phyloP scores from a whole-genome alignment of 1,140 invertebrate genomes.

The Solen grandis region DNA sequence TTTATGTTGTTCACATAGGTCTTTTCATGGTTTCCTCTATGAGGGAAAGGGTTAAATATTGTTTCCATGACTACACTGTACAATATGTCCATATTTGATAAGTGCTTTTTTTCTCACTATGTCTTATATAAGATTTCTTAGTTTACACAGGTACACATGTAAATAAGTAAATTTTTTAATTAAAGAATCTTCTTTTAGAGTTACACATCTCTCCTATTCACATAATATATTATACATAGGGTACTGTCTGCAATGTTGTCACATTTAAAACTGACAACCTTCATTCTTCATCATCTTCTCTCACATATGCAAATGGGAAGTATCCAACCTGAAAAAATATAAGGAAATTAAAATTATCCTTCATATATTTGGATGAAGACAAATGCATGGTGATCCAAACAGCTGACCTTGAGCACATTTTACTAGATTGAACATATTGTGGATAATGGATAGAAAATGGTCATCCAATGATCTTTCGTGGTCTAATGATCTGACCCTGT shows the following conservation, averaged over 20 bases:
- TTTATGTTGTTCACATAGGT: no score
- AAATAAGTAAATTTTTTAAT: background rate
- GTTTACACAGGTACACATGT: background rate
- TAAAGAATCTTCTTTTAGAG: background rate
- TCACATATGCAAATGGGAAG: slow-evolving; percentile 79
- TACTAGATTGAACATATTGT: background rate
- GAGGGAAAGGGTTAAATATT: no score
- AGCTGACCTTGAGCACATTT: background rate
- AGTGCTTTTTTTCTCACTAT: background rate
- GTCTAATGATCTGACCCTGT: no score
- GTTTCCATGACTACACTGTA: background rate
- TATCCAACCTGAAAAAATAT: slow-evolving; percentile 76
- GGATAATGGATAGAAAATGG: background rate
- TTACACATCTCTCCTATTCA: background rate
- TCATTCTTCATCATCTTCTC: slow-evolving; percentile 74
- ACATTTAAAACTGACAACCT: no score
- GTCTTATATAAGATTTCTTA: background rate
- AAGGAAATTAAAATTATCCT: slow-evolving; percentile 7
- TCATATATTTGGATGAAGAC: background rate
- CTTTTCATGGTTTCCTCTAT: no score
- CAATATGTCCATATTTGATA: background rate
- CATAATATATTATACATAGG: background rate
- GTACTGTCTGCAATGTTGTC: background rate
- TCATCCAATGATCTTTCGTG: background rate
- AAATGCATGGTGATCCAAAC: no score